Base-by-base conservation (phyloP, 2,797 vertebrate species). In the Amblyopsis hoosieri region DNA sequence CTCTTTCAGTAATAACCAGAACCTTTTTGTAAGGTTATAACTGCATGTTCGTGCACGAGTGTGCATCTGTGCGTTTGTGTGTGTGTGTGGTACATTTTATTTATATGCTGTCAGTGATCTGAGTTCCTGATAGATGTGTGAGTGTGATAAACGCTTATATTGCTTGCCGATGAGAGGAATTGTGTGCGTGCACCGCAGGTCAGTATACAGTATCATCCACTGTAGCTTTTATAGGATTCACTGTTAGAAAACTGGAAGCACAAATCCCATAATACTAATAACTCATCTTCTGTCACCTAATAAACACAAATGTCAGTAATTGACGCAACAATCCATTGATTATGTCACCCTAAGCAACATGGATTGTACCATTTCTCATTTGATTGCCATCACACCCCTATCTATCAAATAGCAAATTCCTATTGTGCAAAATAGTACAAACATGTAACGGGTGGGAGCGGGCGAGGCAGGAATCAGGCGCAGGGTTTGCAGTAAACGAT, bases 61-160 rank as follows among this genome's bases (percentile, higher is more conserved):
- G 52, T 51, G 46, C 48, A n/a, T 57, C 49, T 29, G 45, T 45
- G 31, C 54, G 49, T 56, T 46, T 54, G n/a, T 54, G 17, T 57
- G 15, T 55, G 11, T 63, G 55, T 17, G 4, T 14, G 60, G 45
- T 57, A 60, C 63, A 3, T 47, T 10, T 19, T 23, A 23, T 37
- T 13, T 47, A 51, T 64, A 57, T 75, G 56, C 45, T 77, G 74
- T 83, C 77, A 75, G 37, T 48, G 9, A 68, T 85, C 81, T 80
- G 67, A 80, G 87, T 87, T 88, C 84, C 80, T 73, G 60, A 69
- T 68, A 80, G 88, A 84, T 85, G 37, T 79, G 75, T 75, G 70
- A 51, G 65, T 80, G 75, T 72, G 86, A 87, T 87, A 86, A 75
- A 33, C 50, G 12, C 49, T 72, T 73, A 47, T 79, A 84, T 85